A percentile compares a stretch with the other conserved stretches of the same genome.
These are phyloP conservation scores for Antechinus flavipes DNA, from an alignment of 2,113 vertebrate species.

Conservation along the genomic window DNA sequence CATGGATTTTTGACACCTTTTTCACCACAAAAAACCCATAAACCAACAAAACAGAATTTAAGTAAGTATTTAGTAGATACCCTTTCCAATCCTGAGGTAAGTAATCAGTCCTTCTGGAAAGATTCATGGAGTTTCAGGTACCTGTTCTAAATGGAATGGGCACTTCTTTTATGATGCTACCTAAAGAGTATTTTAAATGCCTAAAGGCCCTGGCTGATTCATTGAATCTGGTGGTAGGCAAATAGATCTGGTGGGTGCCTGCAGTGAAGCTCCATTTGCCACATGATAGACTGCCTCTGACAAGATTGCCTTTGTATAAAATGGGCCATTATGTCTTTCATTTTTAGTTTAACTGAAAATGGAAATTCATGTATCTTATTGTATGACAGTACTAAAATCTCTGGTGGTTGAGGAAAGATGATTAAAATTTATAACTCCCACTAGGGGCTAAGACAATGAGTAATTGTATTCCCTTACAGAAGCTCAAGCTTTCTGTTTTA, in stretches of 20 bases:
- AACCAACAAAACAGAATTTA: not conserved
- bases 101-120: not conserved
- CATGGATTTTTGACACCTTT: not conserved
- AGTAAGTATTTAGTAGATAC: not conserved
- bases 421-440: constrained; percentile 43
- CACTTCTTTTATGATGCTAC: not conserved
- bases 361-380: constrained; percentile 29
- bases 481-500: constrained; percentile 49
- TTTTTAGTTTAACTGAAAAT: constrained; percentile 46
- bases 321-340: constrained; percentile 4
- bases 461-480: constrained; percentile 22
- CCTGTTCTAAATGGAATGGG: not conserved
- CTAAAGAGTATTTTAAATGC: not conserved
- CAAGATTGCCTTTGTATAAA: not conserved
- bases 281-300: not conserved
- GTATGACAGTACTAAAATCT: constrained; percentile 46
- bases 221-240: not conserved
- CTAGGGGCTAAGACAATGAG: not conserved
- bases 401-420: constrained; percentile 48
- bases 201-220: not conserved
- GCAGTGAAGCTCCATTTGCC: not conserved
- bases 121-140: constrained; percentile 22
- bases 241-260: not conserved
- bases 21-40: not conserved
- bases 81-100: not conserved